Evolutionary conservation across 2,113 vertebrate species (phyloP).

Genomic region (Anas platyrhynchos): DNA sequence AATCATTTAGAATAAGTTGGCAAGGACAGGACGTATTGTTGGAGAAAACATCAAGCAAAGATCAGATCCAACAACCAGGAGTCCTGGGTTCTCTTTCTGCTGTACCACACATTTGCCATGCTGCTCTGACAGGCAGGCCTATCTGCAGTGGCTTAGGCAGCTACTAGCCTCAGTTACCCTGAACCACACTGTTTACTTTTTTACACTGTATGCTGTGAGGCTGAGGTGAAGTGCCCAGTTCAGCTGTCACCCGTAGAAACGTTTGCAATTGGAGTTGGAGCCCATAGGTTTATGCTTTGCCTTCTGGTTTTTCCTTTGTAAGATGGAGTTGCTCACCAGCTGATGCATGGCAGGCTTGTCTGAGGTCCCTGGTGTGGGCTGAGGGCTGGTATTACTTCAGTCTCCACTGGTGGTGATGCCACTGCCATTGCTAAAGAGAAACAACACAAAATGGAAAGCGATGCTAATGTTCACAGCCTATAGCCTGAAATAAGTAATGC

Average conservation of each 20-base stretch:
- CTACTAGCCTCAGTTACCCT: not conserved
- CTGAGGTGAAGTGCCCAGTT: not conserved
- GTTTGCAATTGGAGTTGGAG: not conserved
- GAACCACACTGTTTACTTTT: not conserved
- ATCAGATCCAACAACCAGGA: not conserved
- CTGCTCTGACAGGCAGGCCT: not conserved
- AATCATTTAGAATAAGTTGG: conserved; percentile 30
- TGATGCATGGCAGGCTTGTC: not conserved
- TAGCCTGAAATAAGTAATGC: not conserved
- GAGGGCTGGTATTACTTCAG: not conserved
- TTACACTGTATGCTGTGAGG: not conserved
- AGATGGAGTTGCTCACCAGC: not conserved
- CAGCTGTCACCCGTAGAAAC: not conserved
- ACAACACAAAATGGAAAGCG: not conserved
- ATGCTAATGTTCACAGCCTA: not conserved
- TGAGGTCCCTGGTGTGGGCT: not conserved
- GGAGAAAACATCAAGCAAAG: conserved; percentile 7
- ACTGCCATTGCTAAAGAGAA: not conserved
- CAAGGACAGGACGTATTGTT: not conserved
- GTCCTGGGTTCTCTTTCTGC: not conserved
- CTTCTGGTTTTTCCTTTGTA: not conserved
- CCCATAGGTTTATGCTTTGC: not conserved
- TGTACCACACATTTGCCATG: not conserved
- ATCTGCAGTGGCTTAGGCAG: not conserved
- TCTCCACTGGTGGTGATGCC: not conserved